A percentile compares a stretch with the other conserved stretches of the same genome.
Conservation (phyloP, 2,888 invertebrate genomes). For the Dicyrtoma fusca region DNA sequence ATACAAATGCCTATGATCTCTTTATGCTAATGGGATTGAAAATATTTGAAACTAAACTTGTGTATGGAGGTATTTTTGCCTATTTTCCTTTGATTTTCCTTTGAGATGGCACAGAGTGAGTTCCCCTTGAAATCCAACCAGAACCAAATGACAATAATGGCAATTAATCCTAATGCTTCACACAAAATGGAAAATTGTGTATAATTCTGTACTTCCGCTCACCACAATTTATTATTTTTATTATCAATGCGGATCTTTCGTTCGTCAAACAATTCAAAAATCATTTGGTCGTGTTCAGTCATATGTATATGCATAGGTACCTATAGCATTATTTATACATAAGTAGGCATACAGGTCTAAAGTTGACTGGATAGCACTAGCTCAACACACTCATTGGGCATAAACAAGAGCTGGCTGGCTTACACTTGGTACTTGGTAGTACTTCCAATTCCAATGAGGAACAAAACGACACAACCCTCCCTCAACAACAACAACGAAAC, state of each 20-base stretch:
- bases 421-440: background rate
- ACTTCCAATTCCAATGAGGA: background rate
- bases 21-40: no score
- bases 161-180: constrained; percentile 19
- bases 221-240: background rate
- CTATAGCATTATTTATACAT: no score
- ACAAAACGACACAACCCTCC: background rate
- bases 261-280: constrained; percentile 22
- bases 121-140: constrained; percentile 10
- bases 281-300: background rate
- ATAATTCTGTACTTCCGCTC: constrained; percentile 34
- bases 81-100: no score
- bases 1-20: no score
- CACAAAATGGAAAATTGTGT: constrained; percentile 22
- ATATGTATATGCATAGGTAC: no score
- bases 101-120: no score
- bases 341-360: no score
- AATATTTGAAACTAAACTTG: no score
- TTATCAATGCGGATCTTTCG: constrained; percentile 12
- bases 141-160: constrained; percentile 15
- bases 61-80: no score
- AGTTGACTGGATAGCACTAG: no score
- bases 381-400: no score
- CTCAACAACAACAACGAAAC: background rate
- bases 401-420: background rate